A percentile compares a stretch with the other conserved stretches of the same genome.
Conservation (phyloP, 2,113 vertebrate genomes). For the Genyomyrus donnyi region DNA sequence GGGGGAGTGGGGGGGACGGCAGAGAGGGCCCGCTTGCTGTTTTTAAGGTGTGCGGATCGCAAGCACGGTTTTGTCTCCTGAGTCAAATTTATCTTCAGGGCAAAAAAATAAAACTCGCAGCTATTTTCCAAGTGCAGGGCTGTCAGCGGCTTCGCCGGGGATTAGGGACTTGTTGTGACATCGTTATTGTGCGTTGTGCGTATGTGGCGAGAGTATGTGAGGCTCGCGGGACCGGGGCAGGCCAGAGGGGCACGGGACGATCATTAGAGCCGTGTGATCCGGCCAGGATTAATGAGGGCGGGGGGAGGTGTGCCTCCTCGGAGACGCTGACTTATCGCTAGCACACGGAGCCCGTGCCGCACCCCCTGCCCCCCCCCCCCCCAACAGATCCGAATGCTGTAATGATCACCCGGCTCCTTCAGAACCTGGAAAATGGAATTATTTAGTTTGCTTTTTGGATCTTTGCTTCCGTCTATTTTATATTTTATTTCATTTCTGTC, state of each 20-base stretch:
- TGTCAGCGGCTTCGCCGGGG: background rate
- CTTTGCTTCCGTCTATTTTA: background rate
- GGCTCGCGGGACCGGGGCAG: background rate
- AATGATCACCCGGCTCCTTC: background rate
- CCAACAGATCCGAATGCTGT: slow-evolving; percentile 2
- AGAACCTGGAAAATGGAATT: background rate
- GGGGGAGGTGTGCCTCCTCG: background rate
- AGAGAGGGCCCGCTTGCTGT: background rate
- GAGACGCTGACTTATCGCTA: slow-evolving; percentile 12
- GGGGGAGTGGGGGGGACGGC: background rate
- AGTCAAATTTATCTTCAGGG: background rate
- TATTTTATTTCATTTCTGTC: background rate
- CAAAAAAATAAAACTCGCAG: background rate
- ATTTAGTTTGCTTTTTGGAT: background rate
- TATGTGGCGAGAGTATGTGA: background rate
- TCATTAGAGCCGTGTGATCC: slow-evolving; percentile 13
- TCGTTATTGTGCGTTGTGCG: slow-evolving; percentile 5
- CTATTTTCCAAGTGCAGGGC: background rate
- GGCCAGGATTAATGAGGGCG: slow-evolving; percentile 17
- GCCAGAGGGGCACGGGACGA: background rate
- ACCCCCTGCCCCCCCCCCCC: too few relatives aligned
- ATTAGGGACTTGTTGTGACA: slow-evolving; percentile 21
- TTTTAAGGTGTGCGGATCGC: background rate
- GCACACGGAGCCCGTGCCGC: background rate
- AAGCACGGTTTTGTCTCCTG: background rate